A percentile compares a stretch with the other conserved stretches of the same genome.
Evolutionary conservation across 2,797 vertebrate genomes (phyloP).

Genomic region (Cynodonichthys magdalenae): DNA sequence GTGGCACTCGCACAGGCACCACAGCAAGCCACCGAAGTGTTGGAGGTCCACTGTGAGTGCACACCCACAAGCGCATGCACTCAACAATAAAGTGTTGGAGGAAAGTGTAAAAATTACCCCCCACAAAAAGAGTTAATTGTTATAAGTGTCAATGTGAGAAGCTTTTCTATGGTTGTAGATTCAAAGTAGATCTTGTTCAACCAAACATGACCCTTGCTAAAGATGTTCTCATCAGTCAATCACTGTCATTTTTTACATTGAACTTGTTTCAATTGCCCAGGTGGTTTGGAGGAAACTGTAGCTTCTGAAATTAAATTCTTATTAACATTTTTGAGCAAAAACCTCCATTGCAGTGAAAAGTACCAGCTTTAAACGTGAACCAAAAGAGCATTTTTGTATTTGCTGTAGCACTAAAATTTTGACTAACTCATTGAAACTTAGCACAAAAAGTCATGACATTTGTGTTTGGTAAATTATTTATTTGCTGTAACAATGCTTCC

Average conservation of each 20-base stretch:
- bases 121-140: not conserved
- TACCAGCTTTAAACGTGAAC: too few species aligned
- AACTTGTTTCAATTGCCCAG: too few species aligned
- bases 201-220: not conserved
- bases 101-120: not conserved
- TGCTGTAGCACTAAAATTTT: too few species aligned
- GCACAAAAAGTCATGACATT: too few species aligned
- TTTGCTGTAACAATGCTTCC: too few species aligned
- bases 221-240: not conserved
- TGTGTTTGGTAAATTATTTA: too few species aligned
- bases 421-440: too few species aligned
- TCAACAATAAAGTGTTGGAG: constrained; percentile 4
- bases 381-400: too few species aligned
- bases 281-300: too few species aligned
- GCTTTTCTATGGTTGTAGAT: not conserved
- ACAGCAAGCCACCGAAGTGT: constrained; percentile 92
- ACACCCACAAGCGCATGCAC: constrained; percentile 11
- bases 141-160: not conserved
- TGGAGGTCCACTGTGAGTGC: constrained; percentile 99
- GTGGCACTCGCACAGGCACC: constrained; percentile 89
- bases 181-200: constrained; percentile 2
- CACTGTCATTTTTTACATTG: not conserved
- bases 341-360: too few species aligned
- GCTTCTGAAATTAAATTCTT: too few species aligned
- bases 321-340: too few species aligned